Base-by-base conservation (phyloP, 2,113 vertebrate species). In the Vulpes vulpes region DNA sequence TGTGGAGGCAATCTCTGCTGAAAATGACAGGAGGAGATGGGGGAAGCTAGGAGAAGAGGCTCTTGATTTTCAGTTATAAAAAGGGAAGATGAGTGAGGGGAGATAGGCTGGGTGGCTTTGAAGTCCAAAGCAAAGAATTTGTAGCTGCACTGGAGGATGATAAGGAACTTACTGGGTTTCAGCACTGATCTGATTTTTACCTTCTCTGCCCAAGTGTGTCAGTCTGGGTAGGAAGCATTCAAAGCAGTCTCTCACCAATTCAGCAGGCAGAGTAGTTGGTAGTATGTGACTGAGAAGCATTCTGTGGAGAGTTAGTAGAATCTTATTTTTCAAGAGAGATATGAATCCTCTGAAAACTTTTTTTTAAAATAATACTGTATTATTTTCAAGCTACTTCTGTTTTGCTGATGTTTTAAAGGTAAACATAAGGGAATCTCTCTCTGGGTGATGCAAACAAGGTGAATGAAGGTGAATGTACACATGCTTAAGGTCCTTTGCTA, bases 1-100 rank as follows among this genome's bases (percentile, higher is more conserved):
- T 73, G 95, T 97, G 92, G 91, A 96, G 87, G 53, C 76, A 96
- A 79, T 91, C 80, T 76, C 83, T 60, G 59, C 10, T 71, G 55
- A 80, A 78, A 96, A 73, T 19, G 55, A 82, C 79, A 53, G 53
- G 92, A 83, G n/a, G 11, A 30, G 59, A 43, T 1, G 38, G 5
- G 30, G 22, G 38, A 43, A 14, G 55, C 49, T 57, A 5, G 32
- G 32, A 65, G 12, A 60, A 32, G 59, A 17, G 23, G 69, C 69
- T 94, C 22, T 49, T 51, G 59, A 78, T 84, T 95, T 92, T 91
- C 32, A 23, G 17, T 74, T 20, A 71, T 38, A 35, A 65, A 73
- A 92, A 32, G 8, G 53, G 12, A 15, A 65, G 8, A 62, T 88
- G 64, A 49, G 27, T 2, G 73, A 69, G 43, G 23, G 17, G 80